These are phyloP conservation scores for Trogon surrucura DNA, from an alignment of 2,113 vertebrate species.

Conservation along the genomic window DNA sequence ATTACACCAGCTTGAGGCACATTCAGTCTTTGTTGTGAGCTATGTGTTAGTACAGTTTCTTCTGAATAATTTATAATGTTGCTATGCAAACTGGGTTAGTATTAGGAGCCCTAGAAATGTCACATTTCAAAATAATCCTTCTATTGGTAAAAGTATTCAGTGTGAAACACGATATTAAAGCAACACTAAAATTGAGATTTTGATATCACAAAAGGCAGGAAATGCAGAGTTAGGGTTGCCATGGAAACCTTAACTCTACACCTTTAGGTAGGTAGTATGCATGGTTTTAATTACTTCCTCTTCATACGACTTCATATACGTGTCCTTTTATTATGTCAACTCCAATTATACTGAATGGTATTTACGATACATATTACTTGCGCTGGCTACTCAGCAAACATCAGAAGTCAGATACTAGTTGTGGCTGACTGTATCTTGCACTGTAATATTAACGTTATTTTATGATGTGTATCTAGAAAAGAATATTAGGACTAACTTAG, in stretches of 20 bases:
- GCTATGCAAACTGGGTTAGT: slow-evolving; percentile 13
- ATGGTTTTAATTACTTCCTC: slow-evolving; percentile 22
- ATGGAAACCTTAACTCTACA: slow-evolving; percentile 41
- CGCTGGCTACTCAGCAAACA: not conserved
- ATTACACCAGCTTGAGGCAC: not conserved
- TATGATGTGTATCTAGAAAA: not conserved
- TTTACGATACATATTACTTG: not conserved
- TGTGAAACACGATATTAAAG: slow-evolving; percentile 25
- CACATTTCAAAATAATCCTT: slow-evolving; percentile 37
- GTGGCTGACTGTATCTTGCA: not conserved
- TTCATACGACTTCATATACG: not conserved
- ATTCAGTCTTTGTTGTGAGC: not conserved
- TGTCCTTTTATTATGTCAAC: not conserved
- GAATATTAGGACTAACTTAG: not conserved
- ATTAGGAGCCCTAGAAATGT: slow-evolving; percentile 35
- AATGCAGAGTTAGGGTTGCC: slow-evolving; percentile 39
- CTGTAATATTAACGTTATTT: not conserved
- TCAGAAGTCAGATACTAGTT: not conserved
- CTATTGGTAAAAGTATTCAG: not conserved
- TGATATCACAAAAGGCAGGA: slow-evolving; percentile 23
- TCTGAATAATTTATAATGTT: slow-evolving; percentile 50
- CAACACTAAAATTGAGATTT: not conserved
- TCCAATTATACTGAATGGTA: not conserved
- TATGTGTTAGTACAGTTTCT: slow-evolving; percentile 1
- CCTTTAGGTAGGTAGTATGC: not conserved